A percentile compares a stretch with the other conserved stretches of the same genome.
These are phyloP conservation scores for Oxystoma pomonae DNA, from an alignment of 2,888 invertebrate genomes.

Conservation along the genomic window DNA sequence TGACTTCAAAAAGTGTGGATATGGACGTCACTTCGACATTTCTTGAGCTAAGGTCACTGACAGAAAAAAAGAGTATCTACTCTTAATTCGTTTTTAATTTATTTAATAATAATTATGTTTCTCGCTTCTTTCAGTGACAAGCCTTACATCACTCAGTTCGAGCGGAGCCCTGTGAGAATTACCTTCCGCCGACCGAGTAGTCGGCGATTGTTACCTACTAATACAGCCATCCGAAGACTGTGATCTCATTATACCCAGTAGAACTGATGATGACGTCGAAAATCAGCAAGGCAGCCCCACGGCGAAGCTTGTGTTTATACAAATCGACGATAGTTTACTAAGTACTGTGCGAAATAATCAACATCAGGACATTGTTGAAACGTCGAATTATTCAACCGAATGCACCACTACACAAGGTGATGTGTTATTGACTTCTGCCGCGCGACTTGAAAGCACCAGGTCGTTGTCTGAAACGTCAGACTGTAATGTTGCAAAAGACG, in stretches of 20 bases:
- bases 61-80: too few species aligned
- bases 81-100: too few species aligned
- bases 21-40: too few species aligned
- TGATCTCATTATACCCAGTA: conserved; percentile 38
- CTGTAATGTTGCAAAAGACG: background rate
- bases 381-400: background rate
- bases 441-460: background rate
- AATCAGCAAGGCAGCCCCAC: conserved; percentile 36
- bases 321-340: conserved; percentile 31
- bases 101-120: too few species aligned
- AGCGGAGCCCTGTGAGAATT: conserved; percentile 54
- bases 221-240: conserved; percentile 45
- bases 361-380: background rate
- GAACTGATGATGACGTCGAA: background rate
- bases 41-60: too few species aligned
- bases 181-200: conserved; percentile 51
- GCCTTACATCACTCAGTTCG: conserved; percentile 17
- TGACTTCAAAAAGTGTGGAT: too few species aligned
- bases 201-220: conserved; percentile 50
- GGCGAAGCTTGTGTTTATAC: conserved; percentile 47
- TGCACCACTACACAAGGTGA: background rate
- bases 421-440: background rate
- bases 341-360: background rate
- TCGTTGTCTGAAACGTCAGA: background rate
- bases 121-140: background rate